These are phyloP conservation scores for Paramuricea clavata DNA, from an alignment of 92 coral and sea anemone species.

Conservation along the genomic window DNA sequence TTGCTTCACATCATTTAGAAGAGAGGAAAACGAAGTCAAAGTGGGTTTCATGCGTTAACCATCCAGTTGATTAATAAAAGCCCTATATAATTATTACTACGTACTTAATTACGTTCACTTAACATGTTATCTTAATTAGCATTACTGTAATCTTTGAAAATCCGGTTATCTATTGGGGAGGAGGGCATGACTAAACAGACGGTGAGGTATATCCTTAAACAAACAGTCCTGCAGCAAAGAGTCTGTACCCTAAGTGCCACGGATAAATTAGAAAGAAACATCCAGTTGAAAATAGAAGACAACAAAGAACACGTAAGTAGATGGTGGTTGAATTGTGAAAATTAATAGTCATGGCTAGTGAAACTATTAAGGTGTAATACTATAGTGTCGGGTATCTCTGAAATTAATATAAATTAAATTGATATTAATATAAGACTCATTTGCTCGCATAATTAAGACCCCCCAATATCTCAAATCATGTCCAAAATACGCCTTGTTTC, in stretches of 20 bases:
- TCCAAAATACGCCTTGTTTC: background rate
- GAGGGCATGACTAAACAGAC: conserved; percentile 11
- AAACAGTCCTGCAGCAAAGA: background rate
- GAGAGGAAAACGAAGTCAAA: too few species aligned
- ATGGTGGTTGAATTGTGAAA: background rate
- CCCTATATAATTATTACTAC: too few species aligned
- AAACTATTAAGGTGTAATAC: too few species aligned
- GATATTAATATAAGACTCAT: background rate
- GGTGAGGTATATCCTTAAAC: background rate
- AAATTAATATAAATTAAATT: too few species aligned
- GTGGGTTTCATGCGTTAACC: too few species aligned
- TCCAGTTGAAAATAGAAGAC: conserved; percentile 3
- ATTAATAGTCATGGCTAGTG: too few species aligned
- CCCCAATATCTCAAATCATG: background rate
- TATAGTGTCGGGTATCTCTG: background rate
- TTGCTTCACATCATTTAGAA: too few species aligned
- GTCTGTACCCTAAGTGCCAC: background rate
- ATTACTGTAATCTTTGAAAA: background rate
- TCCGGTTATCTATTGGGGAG: conserved; percentile 36
- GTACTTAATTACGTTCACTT: background rate
- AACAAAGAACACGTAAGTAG: conserved; percentile 24
- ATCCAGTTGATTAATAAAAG: too few species aligned
- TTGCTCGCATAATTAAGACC: background rate
- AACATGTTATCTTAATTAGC: background rate
- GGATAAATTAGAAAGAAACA: conserved; percentile 14